phyloP scores from a whole-genome alignment of 2,888 invertebrate species.

The Thymelicus lineola region DNA sequence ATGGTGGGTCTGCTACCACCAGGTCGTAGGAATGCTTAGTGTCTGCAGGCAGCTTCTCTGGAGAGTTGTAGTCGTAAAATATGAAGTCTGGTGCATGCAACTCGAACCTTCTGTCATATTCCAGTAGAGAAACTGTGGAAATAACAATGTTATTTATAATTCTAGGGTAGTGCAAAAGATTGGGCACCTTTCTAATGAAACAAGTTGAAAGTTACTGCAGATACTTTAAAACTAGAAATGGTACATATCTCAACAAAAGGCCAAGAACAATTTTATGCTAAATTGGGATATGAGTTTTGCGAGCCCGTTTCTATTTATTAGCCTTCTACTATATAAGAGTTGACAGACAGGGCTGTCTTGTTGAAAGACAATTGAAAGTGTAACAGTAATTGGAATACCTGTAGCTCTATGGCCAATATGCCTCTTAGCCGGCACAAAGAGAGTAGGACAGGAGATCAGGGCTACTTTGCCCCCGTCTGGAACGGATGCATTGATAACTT shows the following conservation, averaged over 20 bases:
- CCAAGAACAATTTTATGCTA: slow-evolving; percentile 90
- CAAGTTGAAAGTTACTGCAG: slow-evolving; percentile 90
- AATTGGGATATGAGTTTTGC: slow-evolving; percentile 89
- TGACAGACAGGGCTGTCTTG: no score
- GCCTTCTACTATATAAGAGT: no score
- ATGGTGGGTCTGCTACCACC: slow-evolving; percentile 97
- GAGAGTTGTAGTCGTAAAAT: slow-evolving; percentile 94
- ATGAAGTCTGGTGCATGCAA: slow-evolving; percentile 91
- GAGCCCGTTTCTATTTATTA: slow-evolving; percentile 89
- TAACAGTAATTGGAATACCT: slow-evolving; percentile 61
- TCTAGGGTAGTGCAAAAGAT: slow-evolving; percentile 73
- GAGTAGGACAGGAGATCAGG: slow-evolving; percentile 94
- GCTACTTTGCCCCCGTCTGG: slow-evolving; percentile 88
- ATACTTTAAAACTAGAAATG: slow-evolving; percentile 85
- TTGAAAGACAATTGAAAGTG: no score
- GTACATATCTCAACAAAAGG: slow-evolving; percentile 90
- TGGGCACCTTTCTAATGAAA: slow-evolving; percentile 90
- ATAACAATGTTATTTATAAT: not conserved
- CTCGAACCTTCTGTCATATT: slow-evolving; percentile 94
- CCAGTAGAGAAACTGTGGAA: slow-evolving; percentile 89
- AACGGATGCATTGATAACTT: slow-evolving; percentile 86
- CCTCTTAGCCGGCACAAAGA: slow-evolving; percentile 89
- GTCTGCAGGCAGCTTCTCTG: slow-evolving; percentile 87
- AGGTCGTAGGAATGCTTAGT: slow-evolving; percentile 89
- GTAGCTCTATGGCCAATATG: slow-evolving; percentile 70